A percentile compares a stretch with the other conserved stretches of the same genome.
Conservation (phyloP, 1,140 invertebrate species). For the Amyelois transitella region DNA sequence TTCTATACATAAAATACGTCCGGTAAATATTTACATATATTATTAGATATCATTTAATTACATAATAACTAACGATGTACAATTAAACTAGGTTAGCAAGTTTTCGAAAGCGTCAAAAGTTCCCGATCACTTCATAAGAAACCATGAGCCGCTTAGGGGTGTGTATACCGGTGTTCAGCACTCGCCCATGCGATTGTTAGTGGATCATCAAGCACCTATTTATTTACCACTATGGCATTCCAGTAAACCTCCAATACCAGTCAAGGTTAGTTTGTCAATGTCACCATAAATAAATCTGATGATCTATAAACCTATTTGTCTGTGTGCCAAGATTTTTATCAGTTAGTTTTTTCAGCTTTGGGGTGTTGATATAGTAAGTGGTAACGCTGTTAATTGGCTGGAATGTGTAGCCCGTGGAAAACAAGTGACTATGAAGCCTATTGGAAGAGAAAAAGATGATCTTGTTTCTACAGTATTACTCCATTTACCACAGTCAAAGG, state of each 20-base stretch:
- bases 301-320: slow-evolving; percentile 1
- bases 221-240: slow-evolving; percentile 73
- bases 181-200: slow-evolving; percentile 52
- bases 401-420: slow-evolving; percentile 65
- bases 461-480: slow-evolving; percentile 56
- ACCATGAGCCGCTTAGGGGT: slow-evolving; percentile 57
- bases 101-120: slow-evolving; percentile 67
- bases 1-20: slow-evolving; percentile 68
- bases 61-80: slow-evolving; percentile 20
- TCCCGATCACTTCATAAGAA: slow-evolving; percentile 62
- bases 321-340: slow-evolving; percentile 16
- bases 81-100: slow-evolving; percentile 66
- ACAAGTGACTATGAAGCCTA: slow-evolving; percentile 53
- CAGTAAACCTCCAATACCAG: slow-evolving; percentile 66
- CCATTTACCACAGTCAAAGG: slow-evolving; percentile 61
- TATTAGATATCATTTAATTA: slow-evolving; percentile 26
- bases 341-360: slow-evolving; percentile 45
- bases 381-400: slow-evolving; percentile 65
- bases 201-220: slow-evolving; percentile 65
- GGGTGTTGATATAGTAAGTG: slow-evolving; percentile 62
- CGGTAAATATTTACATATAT: slow-evolving; percentile 46
- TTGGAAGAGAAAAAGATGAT: slow-evolving; percentile 54
- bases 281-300: slow-evolving; percentile 1
- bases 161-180: slow-evolving; percentile 59
- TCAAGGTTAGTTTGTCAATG: slow-evolving; percentile 51